Percentiles rank a stretch among this genome's conserved stretches.
phyloP scores from a whole-genome alignment of 2,797 vertebrate species.

The Myotis daubentonii region DNA sequence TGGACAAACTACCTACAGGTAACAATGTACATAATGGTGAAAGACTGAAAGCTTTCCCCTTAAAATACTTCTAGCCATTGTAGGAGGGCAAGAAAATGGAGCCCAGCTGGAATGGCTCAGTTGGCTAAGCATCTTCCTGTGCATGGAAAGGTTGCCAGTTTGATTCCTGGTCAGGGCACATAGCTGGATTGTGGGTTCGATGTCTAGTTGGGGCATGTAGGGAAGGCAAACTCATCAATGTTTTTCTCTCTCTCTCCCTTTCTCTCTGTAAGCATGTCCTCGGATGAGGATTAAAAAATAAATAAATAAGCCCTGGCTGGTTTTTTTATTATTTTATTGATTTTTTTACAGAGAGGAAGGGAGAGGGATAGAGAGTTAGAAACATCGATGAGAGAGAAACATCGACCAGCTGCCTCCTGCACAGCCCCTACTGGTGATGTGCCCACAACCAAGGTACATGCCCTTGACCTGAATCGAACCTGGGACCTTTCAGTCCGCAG shows the following conservation, averaged over 20 bases:
- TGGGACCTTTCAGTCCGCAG: too few relatives aligned
- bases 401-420: too few relatives aligned
- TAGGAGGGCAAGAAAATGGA: background rate
- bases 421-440: too few relatives aligned
- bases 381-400: too few relatives aligned
- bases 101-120: background rate
- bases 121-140: background rate
- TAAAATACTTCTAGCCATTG: background rate
- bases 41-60: background rate
- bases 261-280: background rate
- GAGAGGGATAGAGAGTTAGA: too few relatives aligned
- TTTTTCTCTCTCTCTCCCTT: background rate
- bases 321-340: too few relatives aligned
- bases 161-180: background rate
- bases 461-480: too few relatives aligned
- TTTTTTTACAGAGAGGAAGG: too few relatives aligned
- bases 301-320: too few relatives aligned
- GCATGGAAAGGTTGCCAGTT: background rate
- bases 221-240: background rate
- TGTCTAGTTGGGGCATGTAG: background rate
- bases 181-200: background rate
- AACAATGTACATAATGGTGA: background rate
- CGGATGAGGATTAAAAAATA: background rate
- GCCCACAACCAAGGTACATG: too few relatives aligned
- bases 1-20: background rate